A percentile compares a stretch with the other conserved stretches of the same genome.
Evolutionary conservation across 2,888 invertebrate species (phyloP).

Genomic region (Perdita meconis): DNA sequence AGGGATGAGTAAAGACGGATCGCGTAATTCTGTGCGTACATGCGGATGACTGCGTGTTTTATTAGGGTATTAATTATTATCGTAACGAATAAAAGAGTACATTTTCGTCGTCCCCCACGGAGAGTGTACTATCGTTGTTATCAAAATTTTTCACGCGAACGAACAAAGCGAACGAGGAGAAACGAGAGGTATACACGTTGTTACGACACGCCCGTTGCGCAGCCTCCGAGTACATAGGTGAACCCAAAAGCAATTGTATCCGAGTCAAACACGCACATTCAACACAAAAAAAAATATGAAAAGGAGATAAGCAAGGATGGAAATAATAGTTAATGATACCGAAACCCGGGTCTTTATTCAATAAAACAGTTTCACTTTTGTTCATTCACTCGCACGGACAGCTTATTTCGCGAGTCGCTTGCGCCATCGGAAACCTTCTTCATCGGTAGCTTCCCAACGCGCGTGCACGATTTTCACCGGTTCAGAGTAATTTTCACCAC

Average conservation of each 20-base stretch:
- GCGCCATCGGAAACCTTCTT: slow-evolving; percentile 24
- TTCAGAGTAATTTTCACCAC: slow-evolving; percentile 17
- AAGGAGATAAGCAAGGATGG: too few relatives aligned
- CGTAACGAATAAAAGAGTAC: slow-evolving; percentile 60
- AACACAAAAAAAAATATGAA: slow-evolving; percentile 58
- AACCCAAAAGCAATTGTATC: slow-evolving; percentile 68
- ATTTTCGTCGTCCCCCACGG: slow-evolving; percentile 65
- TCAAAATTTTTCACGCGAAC: slow-evolving; percentile 69
- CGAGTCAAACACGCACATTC: slow-evolving; percentile 81
- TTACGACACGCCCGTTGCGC: slow-evolving; percentile 61
- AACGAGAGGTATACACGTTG: slow-evolving; percentile 24
- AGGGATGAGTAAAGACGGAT: slow-evolving; percentile 47
- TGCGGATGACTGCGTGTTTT: slow-evolving; percentile 78
- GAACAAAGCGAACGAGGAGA: slow-evolving; percentile 32
- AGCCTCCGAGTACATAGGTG: slow-evolving; percentile 60
- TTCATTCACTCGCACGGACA: slow-evolving; percentile 64
- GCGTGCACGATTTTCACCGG: slow-evolving; percentile 28
- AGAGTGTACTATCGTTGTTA: slow-evolving; percentile 68
- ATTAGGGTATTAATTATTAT: slow-evolving; percentile 72
- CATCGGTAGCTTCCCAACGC: slow-evolving; percentile 8
- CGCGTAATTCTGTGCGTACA: slow-evolving; percentile 72
- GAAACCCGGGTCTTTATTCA: slow-evolving; percentile 57
- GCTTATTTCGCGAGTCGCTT: slow-evolving; percentile 41
- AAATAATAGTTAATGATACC: slow-evolving; percentile 50
- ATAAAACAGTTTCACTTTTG: slow-evolving; percentile 64